Evolutionary conservation across 2,113 vertebrate genomes (phyloP).

Genomic region (Odontophorus gujanensis): DNA sequence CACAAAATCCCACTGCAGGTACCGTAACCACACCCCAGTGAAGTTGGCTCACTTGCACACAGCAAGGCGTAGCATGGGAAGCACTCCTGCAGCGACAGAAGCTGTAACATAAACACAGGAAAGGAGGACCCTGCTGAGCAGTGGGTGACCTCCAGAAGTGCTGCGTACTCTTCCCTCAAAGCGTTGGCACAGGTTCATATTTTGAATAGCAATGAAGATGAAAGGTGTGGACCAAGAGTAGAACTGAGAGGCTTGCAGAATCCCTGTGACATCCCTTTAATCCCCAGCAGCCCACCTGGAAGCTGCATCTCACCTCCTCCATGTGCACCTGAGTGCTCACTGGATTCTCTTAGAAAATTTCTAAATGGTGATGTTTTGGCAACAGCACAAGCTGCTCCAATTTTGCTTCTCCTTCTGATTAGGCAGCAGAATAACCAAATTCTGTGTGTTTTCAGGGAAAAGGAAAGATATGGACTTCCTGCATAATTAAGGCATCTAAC

Average conservation of each 20-base stretch:
- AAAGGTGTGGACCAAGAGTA: neutral
- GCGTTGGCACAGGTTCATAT: neutral
- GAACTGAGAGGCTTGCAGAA: neutral
- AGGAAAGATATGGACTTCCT: neutral
- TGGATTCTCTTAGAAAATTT: neutral
- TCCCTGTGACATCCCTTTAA: neutral
- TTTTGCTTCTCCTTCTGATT: neutral
- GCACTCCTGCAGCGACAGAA: neutral
- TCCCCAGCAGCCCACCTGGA: neutral
- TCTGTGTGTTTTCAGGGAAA: neutral
- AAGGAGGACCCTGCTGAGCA: conserved; percentile 40
- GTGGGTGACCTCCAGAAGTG: neutral
- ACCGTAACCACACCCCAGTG: neutral
- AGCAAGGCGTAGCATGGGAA: neutral
- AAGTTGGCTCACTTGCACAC: neutral
- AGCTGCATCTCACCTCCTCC: neutral
- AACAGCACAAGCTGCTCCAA: neutral
- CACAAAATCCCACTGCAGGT: neutral
- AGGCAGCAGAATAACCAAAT: neutral
- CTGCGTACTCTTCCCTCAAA: neutral
- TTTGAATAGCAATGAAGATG: neutral
- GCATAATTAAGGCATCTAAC: neutral
- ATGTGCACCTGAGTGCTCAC: neutral
- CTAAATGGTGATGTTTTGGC: neutral
- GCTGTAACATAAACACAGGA: conserved; percentile 44